phyloP scores from a whole-genome alignment of 1,140 invertebrate species.

The Pseudoatta argentina region DNA sequence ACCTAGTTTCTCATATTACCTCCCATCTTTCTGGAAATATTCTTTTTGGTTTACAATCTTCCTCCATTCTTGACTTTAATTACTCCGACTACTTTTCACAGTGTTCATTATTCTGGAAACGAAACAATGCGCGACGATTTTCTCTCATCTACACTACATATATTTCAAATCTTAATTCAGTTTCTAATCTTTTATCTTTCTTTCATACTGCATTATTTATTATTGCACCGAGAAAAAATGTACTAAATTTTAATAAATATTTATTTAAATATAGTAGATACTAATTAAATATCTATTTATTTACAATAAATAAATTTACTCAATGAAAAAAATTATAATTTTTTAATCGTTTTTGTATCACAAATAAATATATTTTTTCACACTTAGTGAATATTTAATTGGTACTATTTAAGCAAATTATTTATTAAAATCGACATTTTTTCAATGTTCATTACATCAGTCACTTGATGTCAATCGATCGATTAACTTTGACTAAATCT shows the following conservation, averaged over 20 bases:
- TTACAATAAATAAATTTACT: no score
- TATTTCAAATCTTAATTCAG: background rate
- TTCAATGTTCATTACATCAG: no score
- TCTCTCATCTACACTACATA: background rate
- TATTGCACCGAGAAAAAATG: background rate
- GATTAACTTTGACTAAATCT: background rate
- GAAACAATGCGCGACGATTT: constrained; percentile 16
- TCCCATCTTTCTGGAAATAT: constrained; percentile 40
- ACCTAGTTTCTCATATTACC: constrained; percentile 58
- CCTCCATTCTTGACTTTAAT: constrained; percentile 62
- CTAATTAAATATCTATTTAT: no score
- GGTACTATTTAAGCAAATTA: no score
- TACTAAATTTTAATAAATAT: no score
- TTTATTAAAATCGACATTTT: no score
- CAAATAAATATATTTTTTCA: no score
- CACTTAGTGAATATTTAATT: no score
- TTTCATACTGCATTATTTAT: background rate
- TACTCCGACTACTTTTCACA: constrained; percentile 47
- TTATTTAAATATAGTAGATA: no score
- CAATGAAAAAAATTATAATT: no score
- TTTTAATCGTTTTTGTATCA: no score
- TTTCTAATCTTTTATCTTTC: background rate
- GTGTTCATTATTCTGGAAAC: constrained; percentile 18
- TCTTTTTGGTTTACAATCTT: constrained; percentile 64
- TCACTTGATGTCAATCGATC: background rate